phyloP scores from a whole-genome alignment of 2,113 vertebrate species.

The Puntigrus tetrazona region DNA sequence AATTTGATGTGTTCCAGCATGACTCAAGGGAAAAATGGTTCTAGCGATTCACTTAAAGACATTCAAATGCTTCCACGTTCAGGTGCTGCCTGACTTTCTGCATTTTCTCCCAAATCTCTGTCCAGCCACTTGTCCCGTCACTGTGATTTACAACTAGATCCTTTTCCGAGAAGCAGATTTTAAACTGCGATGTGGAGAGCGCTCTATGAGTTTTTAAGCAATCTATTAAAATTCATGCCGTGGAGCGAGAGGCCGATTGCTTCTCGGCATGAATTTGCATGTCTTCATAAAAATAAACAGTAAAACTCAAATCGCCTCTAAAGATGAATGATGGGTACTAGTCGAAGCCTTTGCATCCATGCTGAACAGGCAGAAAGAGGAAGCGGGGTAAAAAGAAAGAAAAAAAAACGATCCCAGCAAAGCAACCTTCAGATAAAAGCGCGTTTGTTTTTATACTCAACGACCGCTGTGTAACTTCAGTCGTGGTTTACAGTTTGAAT shows the following conservation, averaged over 20 bases:
- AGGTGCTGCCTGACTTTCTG: slow-evolving; percentile 11
- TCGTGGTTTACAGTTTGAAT: not conserved
- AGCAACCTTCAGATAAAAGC: not conserved
- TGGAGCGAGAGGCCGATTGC: not conserved
- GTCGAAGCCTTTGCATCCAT: not conserved
- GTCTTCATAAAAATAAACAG: slow-evolving; percentile 46
- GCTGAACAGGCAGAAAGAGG: slow-evolving; percentile 19
- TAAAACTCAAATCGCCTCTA: slow-evolving; percentile 25
- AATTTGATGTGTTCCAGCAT: slow-evolving; percentile 33
- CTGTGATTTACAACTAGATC: slow-evolving; percentile 27
- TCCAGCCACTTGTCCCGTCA: not conserved
- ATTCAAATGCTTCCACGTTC: not conserved
- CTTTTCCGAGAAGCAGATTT: slow-evolving; percentile 10
- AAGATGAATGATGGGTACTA: slow-evolving; percentile 34
- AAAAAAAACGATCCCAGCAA: not conserved
- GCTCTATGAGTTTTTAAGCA: slow-evolving; percentile 33
- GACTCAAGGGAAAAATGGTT: slow-evolving; percentile 28
- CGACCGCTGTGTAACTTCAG: not conserved
- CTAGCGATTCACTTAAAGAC: slow-evolving; percentile 17
- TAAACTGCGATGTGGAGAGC: slow-evolving; percentile 16
- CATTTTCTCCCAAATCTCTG: not conserved
- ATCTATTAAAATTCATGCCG: slow-evolving; percentile 45
- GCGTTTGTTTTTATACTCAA: not conserved
- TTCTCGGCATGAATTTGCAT: slow-evolving; percentile 17
- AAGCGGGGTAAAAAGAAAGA: not conserved